phyloP scores from a whole-genome alignment of 1,140 invertebrate genomes.

The Bombus waltoni region DNA sequence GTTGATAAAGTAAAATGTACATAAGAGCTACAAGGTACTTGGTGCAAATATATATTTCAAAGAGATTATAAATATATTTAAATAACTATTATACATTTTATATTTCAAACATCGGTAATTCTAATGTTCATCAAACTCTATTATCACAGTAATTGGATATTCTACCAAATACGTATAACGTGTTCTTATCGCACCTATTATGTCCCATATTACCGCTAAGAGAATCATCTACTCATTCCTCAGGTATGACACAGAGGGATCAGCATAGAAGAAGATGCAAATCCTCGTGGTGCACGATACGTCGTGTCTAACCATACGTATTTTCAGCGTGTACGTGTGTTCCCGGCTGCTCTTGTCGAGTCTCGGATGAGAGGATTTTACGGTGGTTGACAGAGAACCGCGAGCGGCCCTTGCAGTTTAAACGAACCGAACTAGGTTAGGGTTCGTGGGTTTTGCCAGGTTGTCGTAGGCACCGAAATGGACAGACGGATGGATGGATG shows the following conservation, averaged over 20 bases:
- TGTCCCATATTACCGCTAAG: not conserved
- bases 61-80: too few species aligned
- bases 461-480: slow-evolving; percentile 21
- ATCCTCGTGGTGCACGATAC: slow-evolving; percentile 18
- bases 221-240: slow-evolving; percentile 3
- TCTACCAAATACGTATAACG: not conserved
- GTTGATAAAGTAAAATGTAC: too few species aligned
- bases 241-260: not conserved
- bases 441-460: slow-evolving; percentile 52
- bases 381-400: slow-evolving; percentile 54
- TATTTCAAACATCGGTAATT: too few species aligned
- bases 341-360: slow-evolving; percentile 9
- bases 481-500: slow-evolving; percentile 32
- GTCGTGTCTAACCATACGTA: slow-evolving; percentile 12
- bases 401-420: slow-evolving; percentile 60
- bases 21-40: too few species aligned
- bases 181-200: not conserved
- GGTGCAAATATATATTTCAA: not conserved
- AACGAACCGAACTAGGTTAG: slow-evolving; percentile 69
- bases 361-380: slow-evolving; percentile 61
- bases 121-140: too few species aligned
- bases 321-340: not conserved
- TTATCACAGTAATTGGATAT: not conserved
- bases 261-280: slow-evolving; percentile 1
- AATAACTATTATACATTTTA: too few species aligned